These are phyloP conservation scores for Neolamprologus falcicula DNA, from an alignment of 2,113 vertebrate species.

Conservation along the genomic window DNA sequence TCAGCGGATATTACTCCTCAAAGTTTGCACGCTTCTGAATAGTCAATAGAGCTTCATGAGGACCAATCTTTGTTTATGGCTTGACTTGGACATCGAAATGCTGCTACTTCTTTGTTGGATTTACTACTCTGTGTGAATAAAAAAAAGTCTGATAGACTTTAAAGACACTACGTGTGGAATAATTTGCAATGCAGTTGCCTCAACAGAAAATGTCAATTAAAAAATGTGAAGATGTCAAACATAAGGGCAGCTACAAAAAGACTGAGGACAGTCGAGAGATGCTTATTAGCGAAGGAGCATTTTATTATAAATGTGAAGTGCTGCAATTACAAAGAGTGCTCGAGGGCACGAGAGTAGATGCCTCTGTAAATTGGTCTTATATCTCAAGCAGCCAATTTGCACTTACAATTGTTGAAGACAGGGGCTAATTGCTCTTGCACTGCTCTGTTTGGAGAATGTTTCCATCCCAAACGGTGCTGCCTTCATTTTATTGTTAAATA, in stretches of 20 bases:
- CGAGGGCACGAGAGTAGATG: neutral
- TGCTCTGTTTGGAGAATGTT: neutral
- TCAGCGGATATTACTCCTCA: constrained; percentile 45
- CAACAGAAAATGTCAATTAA: neutral
- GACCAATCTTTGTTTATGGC: constrained; percentile 13
- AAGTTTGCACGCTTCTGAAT: constrained; percentile 35
- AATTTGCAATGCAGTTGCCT: neutral
- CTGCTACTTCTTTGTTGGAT: constrained; percentile 10
- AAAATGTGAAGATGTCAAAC: neutral
- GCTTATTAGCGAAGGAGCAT: neutral
- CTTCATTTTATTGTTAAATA: neutral
- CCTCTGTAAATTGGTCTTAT: constrained; percentile 6
- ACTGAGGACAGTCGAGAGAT: neutral
- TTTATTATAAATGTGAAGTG: constrained; percentile 10
- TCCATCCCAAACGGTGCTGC: neutral
- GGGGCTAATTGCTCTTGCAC: neutral
- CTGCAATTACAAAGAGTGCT: constrained; percentile 22
- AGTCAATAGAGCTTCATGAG: constrained; percentile 3
- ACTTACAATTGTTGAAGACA: neutral
- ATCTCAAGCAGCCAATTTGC: constrained; percentile 22
- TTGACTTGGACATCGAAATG: neutral
- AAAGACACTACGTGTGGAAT: neutral
- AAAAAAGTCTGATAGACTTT: neutral
- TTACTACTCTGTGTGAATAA: neutral
- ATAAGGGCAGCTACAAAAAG: neutral